Base-by-base conservation (phyloP, 2,888 invertebrate species). In the Brachyptera putata region DNA sequence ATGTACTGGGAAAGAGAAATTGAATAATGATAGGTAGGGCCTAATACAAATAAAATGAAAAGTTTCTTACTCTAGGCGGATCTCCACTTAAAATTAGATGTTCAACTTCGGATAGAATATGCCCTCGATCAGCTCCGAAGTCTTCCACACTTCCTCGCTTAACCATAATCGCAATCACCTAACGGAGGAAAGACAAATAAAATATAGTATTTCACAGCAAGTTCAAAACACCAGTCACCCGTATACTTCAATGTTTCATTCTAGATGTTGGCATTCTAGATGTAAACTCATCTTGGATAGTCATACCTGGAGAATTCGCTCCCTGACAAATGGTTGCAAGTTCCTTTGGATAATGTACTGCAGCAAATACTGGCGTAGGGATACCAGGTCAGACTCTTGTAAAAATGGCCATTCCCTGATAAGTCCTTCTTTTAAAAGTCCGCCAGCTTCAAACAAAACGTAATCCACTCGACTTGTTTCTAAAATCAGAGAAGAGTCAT, bases 361-460 rank as follows among this genome's bases (percentile, higher is more conserved):
- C 26, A 93, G 77, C 64, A 94, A 78, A 74, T 91, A 94, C 68
- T 89, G 85, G 63, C 88, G 79, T 41, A 93, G 74, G 1, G 86
- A 83, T 43, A 81, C 78, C 62, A 89, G 83, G 71, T 90, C 87
- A 58, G 79, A 78, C 61, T 83, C 80, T n/a, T 82, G 79, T 49
- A 94, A 72, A 67, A 84, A 77, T 25, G 80, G 76, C 95, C 95
- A 95, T 77, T 95, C 93, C 69, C 89, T 79, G 57, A 95, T 85
- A 9, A 95, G 77, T 14, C 90, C 87, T 66, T 85, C 83, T 75
- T 91, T 91, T 60, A 95, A 76, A 18, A 92, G 81, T 62, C 88
- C 86, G 4, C 89, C 91, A 48, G 91, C 85, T 78, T 95, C 94
- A 77, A 93, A 95, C 56, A 91, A 75, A 4, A 95, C 89, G 77